A percentile compares a stretch with the other conserved stretches of the same genome.
Conservation (phyloP, 2,888 invertebrate species). For the Mellilla xanthometata region DNA sequence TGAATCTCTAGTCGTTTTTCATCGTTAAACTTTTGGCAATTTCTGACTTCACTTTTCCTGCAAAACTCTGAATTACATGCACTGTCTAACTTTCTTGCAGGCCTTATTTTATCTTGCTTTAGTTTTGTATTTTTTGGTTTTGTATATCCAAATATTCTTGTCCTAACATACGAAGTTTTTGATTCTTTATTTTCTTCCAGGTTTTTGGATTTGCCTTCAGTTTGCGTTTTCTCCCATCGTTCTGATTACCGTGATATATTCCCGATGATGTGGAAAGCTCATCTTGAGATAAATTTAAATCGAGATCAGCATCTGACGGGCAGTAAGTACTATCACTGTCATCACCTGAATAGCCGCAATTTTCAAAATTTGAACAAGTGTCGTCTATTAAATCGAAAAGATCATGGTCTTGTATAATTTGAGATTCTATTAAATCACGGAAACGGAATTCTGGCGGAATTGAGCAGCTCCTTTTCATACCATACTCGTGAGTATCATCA, state of each 20-base stretch:
- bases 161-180: neutral
- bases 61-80: slow-evolving; percentile 5
- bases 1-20: neutral
- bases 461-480: neutral
- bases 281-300: neutral
- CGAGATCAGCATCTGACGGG: neutral
- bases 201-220: neutral
- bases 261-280: neutral
- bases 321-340: neutral
- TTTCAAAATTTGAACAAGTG: neutral
- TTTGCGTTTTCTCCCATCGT: neutral
- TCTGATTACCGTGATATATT: neutral
- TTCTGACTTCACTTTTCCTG: slow-evolving; percentile 12
- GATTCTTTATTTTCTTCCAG: neutral
- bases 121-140: neutral
- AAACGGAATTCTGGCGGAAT: neutral
- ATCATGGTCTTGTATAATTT: neutral
- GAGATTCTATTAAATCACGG: neutral
- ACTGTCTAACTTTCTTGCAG: neutral
- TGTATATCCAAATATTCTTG: neutral
- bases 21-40: slow-evolving; percentile 17
- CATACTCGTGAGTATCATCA: neutral
- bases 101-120: neutral
- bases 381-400: neutral
- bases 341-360: neutral